Evolutionary conservation across 2,797 vertebrate genomes (phyloP), one percentile per base, ranked within the genome.

Genomic region (Tamandua tetradactyla): DNA sequence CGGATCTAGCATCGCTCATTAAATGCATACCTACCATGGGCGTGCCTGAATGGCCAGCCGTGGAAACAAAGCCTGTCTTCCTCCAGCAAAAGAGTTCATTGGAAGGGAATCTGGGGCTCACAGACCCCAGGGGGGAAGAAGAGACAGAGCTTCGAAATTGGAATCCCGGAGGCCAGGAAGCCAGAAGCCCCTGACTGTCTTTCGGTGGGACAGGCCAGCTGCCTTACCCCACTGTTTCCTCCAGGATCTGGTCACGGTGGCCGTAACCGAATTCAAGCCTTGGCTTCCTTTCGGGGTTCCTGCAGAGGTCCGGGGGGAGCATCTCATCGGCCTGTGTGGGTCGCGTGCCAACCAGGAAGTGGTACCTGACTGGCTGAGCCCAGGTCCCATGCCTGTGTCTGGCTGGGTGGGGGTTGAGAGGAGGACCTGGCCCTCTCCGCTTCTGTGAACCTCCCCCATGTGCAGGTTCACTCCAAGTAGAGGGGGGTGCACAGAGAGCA

Each of bases 251-350:
- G 59, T 27, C 35, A 5, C 22, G 5, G 49, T 1, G 3, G 8
- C 30, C 12, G 6, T 0, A 5, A 7, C 7, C 0, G 12, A 13
- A 13, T 35, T 44, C 25, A n/a, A 32, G 10, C 10, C 13, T 3
- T 12, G 27, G 25, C 0, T 10, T 30, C 40, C 12, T n/a, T 52
- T 12, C 0, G 18, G 23, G 4, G 6, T 40, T 44, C 35, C 22
- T 0, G 0, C 27, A 3, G 4, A 37, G 84, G 37, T 30, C 66
- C 20, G 20, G 20, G 10, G 20, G 74, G 22, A 64, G 37, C 18
- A 57, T 35, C 88, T 69, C 74, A 89, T 84, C 75, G 91, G 79
- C 27, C 3, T 13, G 0, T 5, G 11, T 23, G 20, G 15, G 80
- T 81, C 59, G 52, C 25, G 66, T 81, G 80, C 27, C 20, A 37